Base-by-base conservation (phyloP, 1,140 invertebrate genomes). In the Dufourea novaeangliae region DNA sequence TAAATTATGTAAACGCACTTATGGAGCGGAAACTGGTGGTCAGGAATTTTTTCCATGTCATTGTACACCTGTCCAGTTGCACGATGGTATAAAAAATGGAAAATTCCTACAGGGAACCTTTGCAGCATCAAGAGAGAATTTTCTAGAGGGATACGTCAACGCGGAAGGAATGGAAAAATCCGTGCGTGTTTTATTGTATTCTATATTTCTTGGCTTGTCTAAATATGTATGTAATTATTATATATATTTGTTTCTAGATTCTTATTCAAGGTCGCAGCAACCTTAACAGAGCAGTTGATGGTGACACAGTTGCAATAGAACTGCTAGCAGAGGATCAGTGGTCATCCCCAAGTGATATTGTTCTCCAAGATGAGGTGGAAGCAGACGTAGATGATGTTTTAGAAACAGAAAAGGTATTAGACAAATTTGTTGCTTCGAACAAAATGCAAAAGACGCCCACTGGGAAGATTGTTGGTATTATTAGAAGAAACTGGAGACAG, bases 231-330 rank as follows among this genome's bases (percentile, higher is more conserved):
- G 17, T 54, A 66, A 57, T 71, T 79, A 62, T 71, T 63, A 69
- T 25, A 39, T 76, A 69, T 76, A 29, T 69, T 59, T 50, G 14
- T 84, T 82, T 91, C 44, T 80, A 98, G 96, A 95, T 99, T 71
- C 93, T 99, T 20, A 93, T 99, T 44, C 98, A 98, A 95, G 98
- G 98, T 11, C 93, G 96, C 70, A 94, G 94, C 70, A 95, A 97
- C 76, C 94, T 99, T 34, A 99, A 99, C 92, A 94, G 99, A 70
- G 97, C 98, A n/a, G 96, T 99, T 5, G 97, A 99, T 92, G 98
- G 98, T 34, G 99, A 99, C 91, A 93, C 96, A 73, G 98, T 99
- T 17, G 98, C 97, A 14, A 92, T 99, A 72, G 95, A 99, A 92
- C 92, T 99, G 22, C 94, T 99, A 32, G 97, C 98, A 2, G 94